phyloP scores from a whole-genome alignment of 2,888 invertebrate species.

The Sericinus montela region DNA sequence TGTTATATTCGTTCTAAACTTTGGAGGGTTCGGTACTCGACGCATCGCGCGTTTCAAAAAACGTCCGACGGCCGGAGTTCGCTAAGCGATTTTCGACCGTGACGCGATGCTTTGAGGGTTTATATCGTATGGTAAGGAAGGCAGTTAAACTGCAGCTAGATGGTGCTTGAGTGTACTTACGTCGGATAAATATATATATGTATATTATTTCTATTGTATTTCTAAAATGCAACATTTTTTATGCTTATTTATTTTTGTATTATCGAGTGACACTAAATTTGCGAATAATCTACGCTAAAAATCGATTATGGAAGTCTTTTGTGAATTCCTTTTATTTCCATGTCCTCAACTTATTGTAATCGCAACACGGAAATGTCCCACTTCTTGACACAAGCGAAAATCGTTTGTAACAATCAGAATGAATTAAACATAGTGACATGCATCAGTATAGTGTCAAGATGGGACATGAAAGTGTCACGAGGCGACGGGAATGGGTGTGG shows the following conservation, averaged over 20 bases:
- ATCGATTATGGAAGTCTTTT: constrained; percentile 31
- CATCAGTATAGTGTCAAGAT: constrained; percentile 5
- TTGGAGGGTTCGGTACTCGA: constrained; percentile 35
- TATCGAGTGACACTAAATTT: constrained; percentile 28
- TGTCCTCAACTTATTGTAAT: constrained; percentile 41
- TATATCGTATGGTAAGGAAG: constrained; percentile 38
- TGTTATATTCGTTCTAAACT: constrained; percentile 28
- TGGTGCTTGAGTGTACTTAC: constrained; percentile 77
- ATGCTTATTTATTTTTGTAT: constrained; percentile 62
- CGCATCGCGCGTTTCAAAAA: neutral
- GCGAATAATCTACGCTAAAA: constrained; percentile 15
- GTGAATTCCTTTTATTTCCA: constrained; percentile 37
- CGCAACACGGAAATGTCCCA: constrained; percentile 38
- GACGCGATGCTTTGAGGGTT: constrained; percentile 20
- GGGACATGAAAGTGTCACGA: constrained; percentile 18
- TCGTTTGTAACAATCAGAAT: constrained; percentile 13
- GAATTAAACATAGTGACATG: neutral
- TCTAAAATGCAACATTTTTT: constrained; percentile 47
- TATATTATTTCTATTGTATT: constrained; percentile 46
- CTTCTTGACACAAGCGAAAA: constrained; percentile 15
- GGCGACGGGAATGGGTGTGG: constrained; percentile 21
- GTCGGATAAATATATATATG: too few relatives aligned
- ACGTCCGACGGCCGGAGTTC: constrained; percentile 19
- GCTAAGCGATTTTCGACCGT: constrained; percentile 38
- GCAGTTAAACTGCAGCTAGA: constrained; percentile 67